Base-by-base conservation (phyloP, 2,888 invertebrate species). In the Chalcosyrphus nemorum region DNA sequence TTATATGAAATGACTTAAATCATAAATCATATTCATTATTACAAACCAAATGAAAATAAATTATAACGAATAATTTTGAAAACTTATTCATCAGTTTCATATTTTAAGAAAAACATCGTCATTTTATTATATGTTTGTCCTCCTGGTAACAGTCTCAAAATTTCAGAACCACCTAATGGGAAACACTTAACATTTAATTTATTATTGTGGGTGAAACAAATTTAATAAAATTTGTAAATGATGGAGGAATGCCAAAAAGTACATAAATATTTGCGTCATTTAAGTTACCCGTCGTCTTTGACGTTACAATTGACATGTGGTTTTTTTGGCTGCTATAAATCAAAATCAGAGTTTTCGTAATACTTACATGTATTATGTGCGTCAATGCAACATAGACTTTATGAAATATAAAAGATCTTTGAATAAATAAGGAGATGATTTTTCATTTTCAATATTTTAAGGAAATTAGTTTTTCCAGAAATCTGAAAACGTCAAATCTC, bases 211-310 rank as follows among this genome's bases (percentile, higher is more conserved):
- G 15, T 1, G 41, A 9, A 43, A 43, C 15, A 7, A 35, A 29
- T 17, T 29, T 17, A 43, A 6, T 17, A 61, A 17, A 2, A 45
- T 9, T 43, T 29, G 27, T 61, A 45, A 61, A 43, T 21, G 24
- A 24, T 61, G 61, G 43, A 61, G 27, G 29, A 17, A 43, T 45
- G 61, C 61, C 61, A 61, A 43, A 45, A 27, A 11, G 4, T 11
- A 29, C 29, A 29, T 24, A 11, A 11, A 11, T n/a, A 17, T 59
- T 24, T 59, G 27, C 59, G 59, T 61, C 43, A 61, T 27, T 29
- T 17, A 13, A 15, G 7, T 21, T 7, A 52, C 15, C 13, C 32
- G 4, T 59, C 24, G 35, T n/a, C 6, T 32, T 32, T 19, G 32
- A 9, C 21, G 4, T 2, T 38, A 2, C 5, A 13, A 41, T 24